A percentile compares a stretch with the other conserved stretches of the same genome.
Conservation (phyloP, 2,113 vertebrate genomes). For the Xiphophorus hellerii region DNA sequence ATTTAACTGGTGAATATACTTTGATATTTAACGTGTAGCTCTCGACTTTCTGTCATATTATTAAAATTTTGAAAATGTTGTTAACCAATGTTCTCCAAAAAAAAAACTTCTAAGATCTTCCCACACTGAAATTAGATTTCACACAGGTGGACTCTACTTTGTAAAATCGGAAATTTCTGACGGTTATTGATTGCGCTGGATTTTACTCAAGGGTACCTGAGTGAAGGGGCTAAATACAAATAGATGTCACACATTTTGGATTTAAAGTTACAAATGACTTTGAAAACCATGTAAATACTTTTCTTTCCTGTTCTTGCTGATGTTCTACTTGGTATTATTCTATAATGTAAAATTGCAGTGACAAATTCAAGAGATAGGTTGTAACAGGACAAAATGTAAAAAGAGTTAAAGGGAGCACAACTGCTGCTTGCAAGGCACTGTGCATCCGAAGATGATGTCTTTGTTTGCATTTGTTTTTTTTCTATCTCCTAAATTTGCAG, state of each 20-base stretch:
- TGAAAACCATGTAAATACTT: background rate
- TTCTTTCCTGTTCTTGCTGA: background rate
- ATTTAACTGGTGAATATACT: too few relatives aligned
- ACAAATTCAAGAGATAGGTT: background rate
- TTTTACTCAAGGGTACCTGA: background rate
- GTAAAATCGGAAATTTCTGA: too few relatives aligned
- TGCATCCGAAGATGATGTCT: background rate
- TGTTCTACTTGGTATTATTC: background rate
- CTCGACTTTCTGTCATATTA: too few relatives aligned
- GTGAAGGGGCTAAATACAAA: background rate
- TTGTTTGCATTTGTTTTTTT: background rate
- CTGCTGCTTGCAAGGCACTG: background rate
- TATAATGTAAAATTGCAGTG: background rate
- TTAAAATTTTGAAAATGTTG: too few relatives aligned
- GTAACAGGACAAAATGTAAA: background rate
- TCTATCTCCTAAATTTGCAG: background rate
- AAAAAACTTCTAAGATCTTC: too few relatives aligned
- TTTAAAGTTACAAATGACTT: background rate
- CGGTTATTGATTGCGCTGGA: background rate
- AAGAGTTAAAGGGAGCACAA: too few relatives aligned
- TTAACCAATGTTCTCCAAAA: too few relatives aligned
- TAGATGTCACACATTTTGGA: background rate
- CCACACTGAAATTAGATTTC: too few relatives aligned
- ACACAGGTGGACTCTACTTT: too few relatives aligned
- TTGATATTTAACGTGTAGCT: too few relatives aligned